A percentile compares a stretch with the other conserved stretches of the same genome.
Conservation (phyloP, 2,113 vertebrate species). For the Proteles cristata region DNA sequence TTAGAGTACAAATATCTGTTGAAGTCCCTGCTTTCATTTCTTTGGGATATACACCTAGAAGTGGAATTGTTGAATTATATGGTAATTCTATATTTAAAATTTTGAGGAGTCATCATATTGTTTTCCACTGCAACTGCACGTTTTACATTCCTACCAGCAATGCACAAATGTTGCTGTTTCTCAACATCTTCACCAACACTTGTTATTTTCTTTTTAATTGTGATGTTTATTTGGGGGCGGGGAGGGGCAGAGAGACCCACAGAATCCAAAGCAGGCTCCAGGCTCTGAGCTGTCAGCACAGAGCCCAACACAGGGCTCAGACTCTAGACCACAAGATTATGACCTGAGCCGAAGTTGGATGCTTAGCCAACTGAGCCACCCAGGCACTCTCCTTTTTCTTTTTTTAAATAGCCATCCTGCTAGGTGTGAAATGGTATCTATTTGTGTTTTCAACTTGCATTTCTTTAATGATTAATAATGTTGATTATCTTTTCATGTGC, state of each 20-base stretch:
- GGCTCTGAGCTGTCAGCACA: no score
- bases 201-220: neutral
- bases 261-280: no score
- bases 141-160: neutral
- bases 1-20: neutral
- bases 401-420: neutral
- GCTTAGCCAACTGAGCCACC: no score
- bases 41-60: neutral
- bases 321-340: no score
- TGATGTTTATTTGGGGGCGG: no score
- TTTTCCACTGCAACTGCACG: neutral
- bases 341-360: no score
- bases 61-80: neutral
- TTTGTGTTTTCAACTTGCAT: neutral
- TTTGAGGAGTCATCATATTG: neutral
- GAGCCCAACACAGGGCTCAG: no score
- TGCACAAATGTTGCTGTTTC: neutral
- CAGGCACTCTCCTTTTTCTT: no score
- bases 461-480: neutral
- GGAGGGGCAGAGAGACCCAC: no score
- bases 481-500: neutral
- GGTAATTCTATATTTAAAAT: neutral
- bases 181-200: neutral
- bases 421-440: neutral
- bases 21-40: neutral